These are phyloP conservation scores for Gambusia yucatana DNA, from an alignment of 2,797 vertebrate genomes.

Conservation along the genomic window DNA sequence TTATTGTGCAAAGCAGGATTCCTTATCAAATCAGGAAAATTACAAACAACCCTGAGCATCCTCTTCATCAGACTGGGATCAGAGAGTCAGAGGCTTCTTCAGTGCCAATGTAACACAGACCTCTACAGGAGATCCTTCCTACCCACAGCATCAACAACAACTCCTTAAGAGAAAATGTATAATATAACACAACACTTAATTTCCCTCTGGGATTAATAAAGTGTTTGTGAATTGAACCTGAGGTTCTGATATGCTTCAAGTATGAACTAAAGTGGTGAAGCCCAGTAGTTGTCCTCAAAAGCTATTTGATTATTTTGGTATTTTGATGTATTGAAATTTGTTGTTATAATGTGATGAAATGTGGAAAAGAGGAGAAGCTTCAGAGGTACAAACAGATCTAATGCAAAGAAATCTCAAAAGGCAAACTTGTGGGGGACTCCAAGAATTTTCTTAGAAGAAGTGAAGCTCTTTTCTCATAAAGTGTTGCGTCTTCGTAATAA, in stretches of 20 bases:
- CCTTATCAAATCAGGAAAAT: background rate
- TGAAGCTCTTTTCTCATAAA: background rate
- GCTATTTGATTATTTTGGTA: background rate
- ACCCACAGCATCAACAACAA: background rate
- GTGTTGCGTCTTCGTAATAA: background rate
- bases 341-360: background rate
- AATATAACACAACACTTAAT: background rate
- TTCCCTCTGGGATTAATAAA: background rate
- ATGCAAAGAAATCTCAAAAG: background rate
- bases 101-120: background rate
- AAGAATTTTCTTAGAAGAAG: background rate
- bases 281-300: too few species aligned
- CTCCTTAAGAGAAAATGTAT: too few species aligned
- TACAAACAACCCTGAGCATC: background rate
- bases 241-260: background rate
- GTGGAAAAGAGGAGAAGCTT: background rate
- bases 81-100: background rate
- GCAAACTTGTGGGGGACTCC: background rate
- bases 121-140: background rate
- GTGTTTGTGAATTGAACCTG: background rate
- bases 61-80: background rate
- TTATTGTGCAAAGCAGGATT: background rate
- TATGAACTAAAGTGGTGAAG: background rate
- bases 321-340: background rate
- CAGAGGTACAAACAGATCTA: background rate